Evolutionary conservation across 2,888 invertebrate genomes (phyloP), one percentile per base, ranked within the genome.

Genomic region (Calliopum simillimum): DNA sequence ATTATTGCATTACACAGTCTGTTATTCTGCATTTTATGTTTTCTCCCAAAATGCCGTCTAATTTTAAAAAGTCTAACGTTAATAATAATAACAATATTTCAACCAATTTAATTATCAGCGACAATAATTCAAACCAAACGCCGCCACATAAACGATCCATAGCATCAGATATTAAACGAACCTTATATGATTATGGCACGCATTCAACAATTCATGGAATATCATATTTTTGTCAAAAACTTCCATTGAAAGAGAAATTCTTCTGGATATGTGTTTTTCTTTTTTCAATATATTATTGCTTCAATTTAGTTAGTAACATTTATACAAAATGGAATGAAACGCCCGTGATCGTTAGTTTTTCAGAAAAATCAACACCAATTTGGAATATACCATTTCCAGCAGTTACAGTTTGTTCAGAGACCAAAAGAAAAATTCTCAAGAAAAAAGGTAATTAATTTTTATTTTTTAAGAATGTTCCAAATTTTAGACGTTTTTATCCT

Each of bases 311-410:
- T 59, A 82, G 86, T 68, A 89, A 89, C 80, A 89, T 90, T 8
- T 92, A 90, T 87, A 86, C 87, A 67, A 92, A 92, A 81, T 92
- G 92, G 92, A 88, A 89, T 66, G 88, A 88, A 72, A 90, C 89
- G 70, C 92, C 92, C 0, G 91, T 92, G 2, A 91, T 92, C 68
- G 92, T 92, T 2, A 92, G 91, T 78, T 92, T 93, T 80, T 91
- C 92, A 0, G 91, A 92, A 82, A 90, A 89, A 70, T 90, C 92
- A 0, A 92, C 91, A 3, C 83, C 85, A 3, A 82, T 85, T 0
- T 84, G 84, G 84, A 82, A 78, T 66, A 84, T 85, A 70, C 85
- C 85, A 1, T 85, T 85, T 69, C 85, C 85, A 33, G 84, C 85
- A 3, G 77, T 85, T 14, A 85, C 85, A 19, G 80, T 85, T 25